Conservation (phyloP, 1,140 invertebrate genomes). For the Lepidurus arcticus region DNA sequence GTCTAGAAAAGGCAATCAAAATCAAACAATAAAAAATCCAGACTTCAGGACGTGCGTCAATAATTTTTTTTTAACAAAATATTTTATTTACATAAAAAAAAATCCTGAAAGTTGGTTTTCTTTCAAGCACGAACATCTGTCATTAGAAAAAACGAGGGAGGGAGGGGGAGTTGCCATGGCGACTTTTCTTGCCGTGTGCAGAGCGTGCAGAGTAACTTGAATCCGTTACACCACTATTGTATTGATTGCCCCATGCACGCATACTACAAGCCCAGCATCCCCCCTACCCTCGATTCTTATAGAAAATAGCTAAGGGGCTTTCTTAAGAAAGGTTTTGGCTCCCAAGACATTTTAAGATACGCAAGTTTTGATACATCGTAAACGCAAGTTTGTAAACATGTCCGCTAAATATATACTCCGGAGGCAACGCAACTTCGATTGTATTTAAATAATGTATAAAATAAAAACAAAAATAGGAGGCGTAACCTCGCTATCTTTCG, state of each 20-base stretch:
- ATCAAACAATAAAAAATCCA: conserved; percentile 27
- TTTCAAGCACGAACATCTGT: conserved; percentile 14
- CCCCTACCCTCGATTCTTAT: not conserved
- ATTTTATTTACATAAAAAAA: not conserved
- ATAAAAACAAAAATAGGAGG: no score
- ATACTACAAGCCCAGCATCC: not conserved
- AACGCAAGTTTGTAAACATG: not conserved
- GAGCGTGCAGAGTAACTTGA: conserved; percentile 14
- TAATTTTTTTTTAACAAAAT: not conserved
- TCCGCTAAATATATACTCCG: not conserved
- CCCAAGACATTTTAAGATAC: no score
- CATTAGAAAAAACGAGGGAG: not conserved
- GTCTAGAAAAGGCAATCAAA: conserved; percentile 52
- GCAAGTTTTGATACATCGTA: not conserved
- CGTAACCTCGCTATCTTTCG: not conserved
- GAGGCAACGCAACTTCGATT: not conserved
- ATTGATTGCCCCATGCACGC: not conserved
- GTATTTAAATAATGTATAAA: not conserved
- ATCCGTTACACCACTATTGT: conserved; percentile 18
- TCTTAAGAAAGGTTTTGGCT: no score
- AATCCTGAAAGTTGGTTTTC: not conserved
- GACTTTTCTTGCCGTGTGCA: conserved; percentile 12
- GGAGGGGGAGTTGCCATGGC: conserved; percentile 16
- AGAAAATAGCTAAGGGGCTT: no score
- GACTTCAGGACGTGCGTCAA: not conserved